Evolutionary conservation across 2,797 vertebrate species (phyloP).

Genomic region (Lepus townsendii): DNA sequence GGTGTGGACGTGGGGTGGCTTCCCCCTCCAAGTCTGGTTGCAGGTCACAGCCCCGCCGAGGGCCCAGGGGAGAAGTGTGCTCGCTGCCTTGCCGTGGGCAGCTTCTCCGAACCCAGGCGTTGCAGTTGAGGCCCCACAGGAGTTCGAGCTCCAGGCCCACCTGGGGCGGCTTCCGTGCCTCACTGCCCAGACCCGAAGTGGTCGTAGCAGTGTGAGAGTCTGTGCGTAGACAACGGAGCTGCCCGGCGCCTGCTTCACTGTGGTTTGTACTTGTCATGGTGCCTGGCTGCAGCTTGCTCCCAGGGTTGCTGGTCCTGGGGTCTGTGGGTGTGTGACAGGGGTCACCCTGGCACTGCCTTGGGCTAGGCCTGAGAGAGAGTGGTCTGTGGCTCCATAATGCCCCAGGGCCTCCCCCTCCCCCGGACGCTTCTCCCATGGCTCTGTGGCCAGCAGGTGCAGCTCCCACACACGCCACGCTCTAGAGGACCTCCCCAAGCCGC

Average conservation of each 20-base stretch:
- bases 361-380: neutral
- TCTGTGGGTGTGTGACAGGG: neutral
- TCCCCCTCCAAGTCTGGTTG: neutral
- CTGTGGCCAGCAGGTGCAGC: fast-evolving
- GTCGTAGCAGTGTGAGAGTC: neutral
- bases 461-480: neutral
- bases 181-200: neutral
- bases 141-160: neutral
- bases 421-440: neutral
- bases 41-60: neutral
- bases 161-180: fast-evolving
- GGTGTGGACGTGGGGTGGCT: neutral
- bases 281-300: neutral
- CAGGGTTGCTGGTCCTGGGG: neutral
- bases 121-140: neutral
- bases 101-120: neutral
- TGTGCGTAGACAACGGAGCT: neutral
- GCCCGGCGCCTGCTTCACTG: fast-evolving
- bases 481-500: neutral
- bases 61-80: neutral
- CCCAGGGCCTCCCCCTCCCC: neutral
- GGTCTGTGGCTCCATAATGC: neutral
- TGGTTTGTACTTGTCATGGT: neutral
- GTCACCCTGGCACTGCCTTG: neutral
- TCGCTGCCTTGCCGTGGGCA: neutral